Evolutionary conservation across 2,888 invertebrate genomes (phyloP).

Genomic region (Cyaniris semiargus): DNA sequence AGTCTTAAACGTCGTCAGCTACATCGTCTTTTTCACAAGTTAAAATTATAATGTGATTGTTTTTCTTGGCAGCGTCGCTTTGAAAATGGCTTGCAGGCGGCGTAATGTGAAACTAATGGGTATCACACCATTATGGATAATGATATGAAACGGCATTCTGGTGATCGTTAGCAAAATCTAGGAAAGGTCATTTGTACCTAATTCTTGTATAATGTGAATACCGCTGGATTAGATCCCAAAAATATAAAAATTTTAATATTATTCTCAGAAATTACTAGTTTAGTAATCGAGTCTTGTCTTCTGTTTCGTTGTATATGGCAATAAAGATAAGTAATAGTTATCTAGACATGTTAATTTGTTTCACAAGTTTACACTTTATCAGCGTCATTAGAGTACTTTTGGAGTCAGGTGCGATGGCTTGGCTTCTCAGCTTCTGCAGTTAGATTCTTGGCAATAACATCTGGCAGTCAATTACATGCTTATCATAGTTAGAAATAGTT

Average conservation of each 20-base stretch:
- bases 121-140: constrained; percentile 5
- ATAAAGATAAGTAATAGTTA: background rate
- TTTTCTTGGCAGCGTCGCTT: background rate
- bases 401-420: constrained; percentile 43
- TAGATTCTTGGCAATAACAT: constrained; percentile 43
- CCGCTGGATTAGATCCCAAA: background rate
- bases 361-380: background rate
- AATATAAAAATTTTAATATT: background rate
- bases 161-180: background rate
- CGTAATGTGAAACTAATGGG: constrained; percentile 7
- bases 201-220: background rate
- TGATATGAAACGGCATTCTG: background rate
- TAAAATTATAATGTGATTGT: background rate
- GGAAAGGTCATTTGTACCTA: background rate
- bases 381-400: constrained; percentile 26
- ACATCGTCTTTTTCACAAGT: background rate
- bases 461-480: constrained; percentile 40
- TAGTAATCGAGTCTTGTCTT: background rate
- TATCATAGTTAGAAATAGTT: constrained; percentile 34
- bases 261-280: too few species aligned
- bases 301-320: background rate
- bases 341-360: background rate
- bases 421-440: constrained; percentile 43
- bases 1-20: background rate
- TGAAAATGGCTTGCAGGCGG: background rate